Conservation (phyloP, 2,797 vertebrate species). For the Cirrhinus mrigala region DNA sequence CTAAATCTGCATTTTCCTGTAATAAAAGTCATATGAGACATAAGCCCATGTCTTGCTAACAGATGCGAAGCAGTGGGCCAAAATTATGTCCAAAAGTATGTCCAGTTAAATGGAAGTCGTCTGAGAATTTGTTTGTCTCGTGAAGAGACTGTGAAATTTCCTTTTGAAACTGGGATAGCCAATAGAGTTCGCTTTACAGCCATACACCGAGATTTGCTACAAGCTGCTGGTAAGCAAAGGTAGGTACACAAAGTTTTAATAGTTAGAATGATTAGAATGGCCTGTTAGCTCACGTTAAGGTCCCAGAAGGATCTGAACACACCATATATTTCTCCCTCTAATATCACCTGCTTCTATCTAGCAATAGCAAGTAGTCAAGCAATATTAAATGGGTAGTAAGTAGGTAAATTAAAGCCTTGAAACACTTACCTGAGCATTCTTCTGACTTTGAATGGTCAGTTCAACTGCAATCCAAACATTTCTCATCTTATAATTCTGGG, state of each 20-base stretch:
- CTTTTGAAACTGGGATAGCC: not conserved
- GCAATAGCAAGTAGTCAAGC: not conserved
- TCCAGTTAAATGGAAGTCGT: not conserved
- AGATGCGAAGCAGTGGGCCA: slow-evolving; percentile 14
- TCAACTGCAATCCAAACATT: slow-evolving; percentile 89
- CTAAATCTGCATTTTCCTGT: slow-evolving; percentile 2
- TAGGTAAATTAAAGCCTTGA: not conserved
- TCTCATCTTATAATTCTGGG: slow-evolving; percentile 83
- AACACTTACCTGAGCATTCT: slow-evolving; percentile 86
- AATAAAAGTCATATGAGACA: slow-evolving; percentile 23
- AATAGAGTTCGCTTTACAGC: not conserved
- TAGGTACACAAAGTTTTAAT: not conserved
- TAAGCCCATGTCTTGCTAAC: slow-evolving; percentile 25
- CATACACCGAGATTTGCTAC: not conserved
- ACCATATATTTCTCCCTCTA: not conserved
- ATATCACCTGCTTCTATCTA: not conserved
- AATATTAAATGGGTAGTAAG: not conserved
- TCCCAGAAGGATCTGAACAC: not conserved
- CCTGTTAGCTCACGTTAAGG: not conserved
- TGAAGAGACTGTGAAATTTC: not conserved
- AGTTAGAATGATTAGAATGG: not conserved
- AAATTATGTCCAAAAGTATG: slow-evolving; percentile 4
- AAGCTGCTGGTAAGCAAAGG: not conserved
- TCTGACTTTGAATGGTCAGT: slow-evolving; percentile 87
- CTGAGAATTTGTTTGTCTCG: not conserved